Evolutionary conservation across 1,140 invertebrate species (phyloP).

Genomic region (Euschistus heros): DNA sequence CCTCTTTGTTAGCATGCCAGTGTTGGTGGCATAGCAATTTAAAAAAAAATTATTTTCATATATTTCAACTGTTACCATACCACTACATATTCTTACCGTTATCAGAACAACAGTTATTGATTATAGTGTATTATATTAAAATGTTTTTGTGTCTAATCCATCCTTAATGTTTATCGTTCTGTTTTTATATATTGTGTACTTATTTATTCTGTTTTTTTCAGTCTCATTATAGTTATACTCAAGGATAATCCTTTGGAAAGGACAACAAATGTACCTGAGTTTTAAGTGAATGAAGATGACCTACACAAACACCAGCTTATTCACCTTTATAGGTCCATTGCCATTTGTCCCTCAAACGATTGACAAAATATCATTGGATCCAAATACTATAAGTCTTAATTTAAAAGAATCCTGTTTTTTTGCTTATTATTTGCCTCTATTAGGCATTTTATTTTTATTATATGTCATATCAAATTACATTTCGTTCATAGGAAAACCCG

Average conservation of each 20-base stretch:
- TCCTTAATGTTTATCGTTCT: background rate
- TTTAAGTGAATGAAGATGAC: constrained; percentile 11
- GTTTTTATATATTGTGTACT: background rate
- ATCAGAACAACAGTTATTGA: too few species aligned
- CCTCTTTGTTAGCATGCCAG: too few species aligned
- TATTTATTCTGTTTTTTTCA: constrained; percentile 36
- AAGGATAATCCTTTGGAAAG: constrained; percentile 60
- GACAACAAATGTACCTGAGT: constrained; percentile 19
- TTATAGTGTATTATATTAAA: too few species aligned
- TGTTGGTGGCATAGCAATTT: too few species aligned
- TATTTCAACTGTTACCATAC: too few species aligned
- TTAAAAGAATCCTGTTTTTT: background rate
- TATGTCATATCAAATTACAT: background rate
- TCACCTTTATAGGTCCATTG: background rate
- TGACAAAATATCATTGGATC: background rate
- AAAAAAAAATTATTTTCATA: too few species aligned
- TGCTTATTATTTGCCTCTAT: background rate
- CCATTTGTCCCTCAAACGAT: too few species aligned
- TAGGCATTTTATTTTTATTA: background rate
- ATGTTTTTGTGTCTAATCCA: too few species aligned
- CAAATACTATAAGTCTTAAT: background rate
- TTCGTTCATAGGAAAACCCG: background rate
- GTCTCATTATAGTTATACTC: constrained; percentile 61
- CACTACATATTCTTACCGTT: too few species aligned
- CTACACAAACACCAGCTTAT: background rate